Evolutionary conservation across 2,888 invertebrate species (phyloP), one percentile per base, ranked within the genome.

Genomic region (Priocnemis perturbator): DNA sequence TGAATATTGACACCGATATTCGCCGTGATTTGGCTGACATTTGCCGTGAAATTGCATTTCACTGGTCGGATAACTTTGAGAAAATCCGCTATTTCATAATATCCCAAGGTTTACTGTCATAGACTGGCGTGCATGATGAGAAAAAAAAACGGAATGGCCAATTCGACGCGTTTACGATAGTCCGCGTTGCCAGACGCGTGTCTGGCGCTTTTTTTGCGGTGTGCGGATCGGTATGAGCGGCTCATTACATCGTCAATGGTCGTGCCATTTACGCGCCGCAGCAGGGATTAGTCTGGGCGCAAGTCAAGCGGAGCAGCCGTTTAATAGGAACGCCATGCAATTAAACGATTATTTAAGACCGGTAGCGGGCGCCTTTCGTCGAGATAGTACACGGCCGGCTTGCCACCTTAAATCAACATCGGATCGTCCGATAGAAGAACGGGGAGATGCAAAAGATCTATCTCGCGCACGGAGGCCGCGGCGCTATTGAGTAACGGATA

Each of bases 401-500:
- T 60, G n/a, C 47, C 67, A 64, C 45, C 55, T 79, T 74, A 69
- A 79, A 73, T 74, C 79, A 77, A 74, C 79, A 67, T 71, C 64
- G 62, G 63, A 60, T 67, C 61, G 57, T 58, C 52, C 56, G 62
- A 64, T 1, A 21, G 47, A 37, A 37, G 37, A 26, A 11, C n/a
- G 15, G 19, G n/a, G n/a, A 56, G 48, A 66, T 67, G 67, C 58
- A 44, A 65, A 20, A 20, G 50, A 50, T 60, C 67, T 50, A 55
- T 67, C n/a, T 62, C 67, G 61, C 47, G 57, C 64, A 37, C 55
- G 60, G 14, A 37, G 37, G 11, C 26, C 14, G 67, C 58, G 62
- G 70, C 53, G 64, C 76, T 76, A 81, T 84, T 81, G 83, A 80
- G 83, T 80, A 85, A 85, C 83, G 80, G 83, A 85, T 87, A 87